Conservation (phyloP, 2,888 invertebrate species). For the Griposia aprilina region DNA sequence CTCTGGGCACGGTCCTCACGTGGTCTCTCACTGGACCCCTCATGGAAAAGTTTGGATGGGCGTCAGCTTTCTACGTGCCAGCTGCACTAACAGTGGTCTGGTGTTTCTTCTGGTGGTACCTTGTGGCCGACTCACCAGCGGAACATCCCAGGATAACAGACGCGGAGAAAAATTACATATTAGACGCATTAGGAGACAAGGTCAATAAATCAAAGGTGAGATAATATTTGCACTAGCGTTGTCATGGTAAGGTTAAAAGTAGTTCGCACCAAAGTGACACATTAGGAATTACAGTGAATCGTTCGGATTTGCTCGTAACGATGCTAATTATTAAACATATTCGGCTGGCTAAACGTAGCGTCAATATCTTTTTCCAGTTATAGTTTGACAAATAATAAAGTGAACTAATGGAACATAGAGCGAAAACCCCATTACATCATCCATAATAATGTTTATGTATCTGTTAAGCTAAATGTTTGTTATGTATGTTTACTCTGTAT, state of each 20-base stretch:
- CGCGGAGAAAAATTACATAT: conserved; percentile 92
- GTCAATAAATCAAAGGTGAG: conserved; percentile 90
- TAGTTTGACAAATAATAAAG: conserved; percentile 42
- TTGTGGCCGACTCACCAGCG: conserved; percentile 92
- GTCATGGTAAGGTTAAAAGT: conserved; percentile 51
- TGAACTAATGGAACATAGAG: conserved; percentile 31
- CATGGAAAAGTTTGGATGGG: conserved; percentile 92
- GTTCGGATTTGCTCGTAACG: conserved; percentile 40
- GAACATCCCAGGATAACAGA: conserved; percentile 91
- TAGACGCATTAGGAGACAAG: conserved; percentile 90
- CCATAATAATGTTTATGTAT: conserved; percentile 31
- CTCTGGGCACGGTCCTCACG: conserved; percentile 93
- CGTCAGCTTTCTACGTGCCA: conserved; percentile 92
- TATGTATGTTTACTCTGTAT: conserved; percentile 32
- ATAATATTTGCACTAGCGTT: conserved; percentile 65
- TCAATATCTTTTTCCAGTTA: conserved; percentile 43
- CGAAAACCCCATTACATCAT: conserved; percentile 64
- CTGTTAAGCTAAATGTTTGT: conserved; percentile 46
- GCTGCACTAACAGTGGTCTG: conserved; percentile 90
- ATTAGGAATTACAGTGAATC: conserved; percentile 59
- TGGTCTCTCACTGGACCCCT: conserved; percentile 93
- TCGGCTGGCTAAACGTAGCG: conserved; percentile 38
- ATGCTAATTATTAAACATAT: conserved; percentile 60
- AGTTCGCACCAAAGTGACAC: conserved; percentile 66
- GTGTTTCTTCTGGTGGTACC: conserved; percentile 91